A percentile compares a stretch with the other conserved stretches of the same genome.
phyloP scores from a whole-genome alignment of 2,113 vertebrate species.

The Amia ocellicauda region DNA sequence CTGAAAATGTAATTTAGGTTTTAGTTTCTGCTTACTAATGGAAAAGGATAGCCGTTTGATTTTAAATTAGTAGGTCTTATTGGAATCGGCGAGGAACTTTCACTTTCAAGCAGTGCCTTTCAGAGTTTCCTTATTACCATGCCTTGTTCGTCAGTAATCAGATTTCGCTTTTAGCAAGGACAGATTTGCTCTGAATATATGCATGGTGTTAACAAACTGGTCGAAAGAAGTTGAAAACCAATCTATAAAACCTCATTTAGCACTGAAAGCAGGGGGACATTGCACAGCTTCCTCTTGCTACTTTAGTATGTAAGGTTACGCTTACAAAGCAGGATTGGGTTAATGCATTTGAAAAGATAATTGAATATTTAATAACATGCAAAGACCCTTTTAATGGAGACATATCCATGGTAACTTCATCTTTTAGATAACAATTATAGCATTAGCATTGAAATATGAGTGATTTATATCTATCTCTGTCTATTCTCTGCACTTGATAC shows the following conservation, averaged over 20 bases:
- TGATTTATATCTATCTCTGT: slow-evolving; percentile 39
- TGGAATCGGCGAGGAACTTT: too few species aligned
- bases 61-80: too few species aligned
- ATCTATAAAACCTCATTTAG: slow-evolving; percentile 51
- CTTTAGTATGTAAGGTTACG: slow-evolving; percentile 31
- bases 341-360: slow-evolving; percentile 51
- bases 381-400: slow-evolving; percentile 13
- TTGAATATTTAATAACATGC: slow-evolving; percentile 46
- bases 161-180: slow-evolving; percentile 62
- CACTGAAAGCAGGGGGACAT: slow-evolving; percentile 24
- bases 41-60: too few species aligned
- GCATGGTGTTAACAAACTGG: slow-evolving; percentile 49
- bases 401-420: slow-evolving; percentile 25
- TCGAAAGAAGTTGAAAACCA: slow-evolving; percentile 32
- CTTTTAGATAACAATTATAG: slow-evolving; percentile 16
- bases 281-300: slow-evolving; percentile 38
- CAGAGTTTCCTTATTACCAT: slow-evolving; percentile 51
- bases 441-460: slow-evolving; percentile 15
- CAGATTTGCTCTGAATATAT: slow-evolving; percentile 60
- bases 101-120: slow-evolving; percentile 43
- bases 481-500: background rate
- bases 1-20: too few species aligned
- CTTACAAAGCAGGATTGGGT: slow-evolving; percentile 2
- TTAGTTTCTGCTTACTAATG: too few species aligned
- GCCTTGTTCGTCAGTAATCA: slow-evolving; percentile 64